These are phyloP conservation scores for Ornithoptera alexandrae DNA, from an alignment of 2,888 invertebrate genomes.

Conservation along the genomic window DNA sequence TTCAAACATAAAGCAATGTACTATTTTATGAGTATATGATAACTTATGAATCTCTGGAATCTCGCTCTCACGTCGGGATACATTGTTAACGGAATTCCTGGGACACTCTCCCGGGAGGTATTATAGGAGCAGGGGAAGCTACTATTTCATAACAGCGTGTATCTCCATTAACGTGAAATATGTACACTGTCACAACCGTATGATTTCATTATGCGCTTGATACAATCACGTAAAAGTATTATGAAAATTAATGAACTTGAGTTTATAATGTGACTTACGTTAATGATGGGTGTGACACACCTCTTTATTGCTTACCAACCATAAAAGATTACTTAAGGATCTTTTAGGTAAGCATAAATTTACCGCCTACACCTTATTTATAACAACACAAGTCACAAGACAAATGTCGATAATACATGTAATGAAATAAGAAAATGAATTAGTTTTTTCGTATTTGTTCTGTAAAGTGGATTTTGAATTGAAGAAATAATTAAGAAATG, in stretches of 20 bases:
- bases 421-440: too few species aligned
- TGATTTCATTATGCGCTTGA: slow-evolving; percentile 22
- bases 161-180: slow-evolving; percentile 28
- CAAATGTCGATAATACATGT: too few species aligned
- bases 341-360: too few species aligned
- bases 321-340: neutral
- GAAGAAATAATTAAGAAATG: too few species aligned
- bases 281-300: neutral
- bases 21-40: slow-evolving; percentile 18
- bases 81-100: slow-evolving; percentile 28
- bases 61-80: slow-evolving; percentile 16
- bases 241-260: slow-evolving; percentile 4
- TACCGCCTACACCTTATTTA: too few species aligned
- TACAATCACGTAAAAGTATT: slow-evolving; percentile 5
- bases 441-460: too few species aligned
- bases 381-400: too few species aligned
- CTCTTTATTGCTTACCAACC: neutral
- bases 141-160: slow-evolving; percentile 29
- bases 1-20: slow-evolving; percentile 7
- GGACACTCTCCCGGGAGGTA: slow-evolving; percentile 25
- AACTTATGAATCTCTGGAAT: slow-evolving; percentile 18
- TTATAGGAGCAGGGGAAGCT: slow-evolving; percentile 24
- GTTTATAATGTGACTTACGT: neutral
- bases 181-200: slow-evolving; percentile 24
- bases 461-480: too few species aligned